phyloP scores from a whole-genome alignment of 2,797 vertebrate species.

The Xenops minutus region DNA sequence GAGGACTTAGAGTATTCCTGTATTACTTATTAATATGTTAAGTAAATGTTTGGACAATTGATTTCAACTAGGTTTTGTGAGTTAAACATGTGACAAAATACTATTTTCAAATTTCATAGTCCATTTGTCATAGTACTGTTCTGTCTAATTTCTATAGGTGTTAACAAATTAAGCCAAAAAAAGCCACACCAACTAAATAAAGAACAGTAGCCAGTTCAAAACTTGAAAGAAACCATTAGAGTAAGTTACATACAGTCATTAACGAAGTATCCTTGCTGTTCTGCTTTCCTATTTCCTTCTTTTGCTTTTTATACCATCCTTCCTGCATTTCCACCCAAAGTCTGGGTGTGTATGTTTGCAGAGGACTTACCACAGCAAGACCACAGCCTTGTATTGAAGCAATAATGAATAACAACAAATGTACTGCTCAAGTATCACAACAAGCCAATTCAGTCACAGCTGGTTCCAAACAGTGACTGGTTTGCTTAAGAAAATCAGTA shows the following conservation, averaged over 20 bases:
- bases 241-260: background rate
- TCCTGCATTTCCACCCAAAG: background rate
- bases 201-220: background rate
- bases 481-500: background rate
- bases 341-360: background rate
- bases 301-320: background rate
- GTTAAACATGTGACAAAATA: conserved; percentile 59
- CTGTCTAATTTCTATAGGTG: conserved; percentile 20
- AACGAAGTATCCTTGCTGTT: background rate
- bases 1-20: conserved; percentile 43
- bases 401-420: background rate
- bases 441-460: background rate
- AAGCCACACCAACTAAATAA: background rate
- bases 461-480: background rate
- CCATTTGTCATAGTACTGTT: conserved; percentile 32
- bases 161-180: conserved; percentile 31
- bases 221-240: background rate
- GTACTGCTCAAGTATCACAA: background rate
- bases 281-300: background rate
- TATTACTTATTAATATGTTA: conserved; percentile 67
- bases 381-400: background rate
- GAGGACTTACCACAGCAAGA: background rate
- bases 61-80: conserved; percentile 51
- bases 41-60: conserved; percentile 61
- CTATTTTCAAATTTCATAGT: conserved; percentile 54